A percentile compares a stretch with the other conserved stretches of the same genome.
Evolutionary conservation across 2,888 invertebrate species (phyloP).

Genomic region (Clitarchus hookeri): DNA sequence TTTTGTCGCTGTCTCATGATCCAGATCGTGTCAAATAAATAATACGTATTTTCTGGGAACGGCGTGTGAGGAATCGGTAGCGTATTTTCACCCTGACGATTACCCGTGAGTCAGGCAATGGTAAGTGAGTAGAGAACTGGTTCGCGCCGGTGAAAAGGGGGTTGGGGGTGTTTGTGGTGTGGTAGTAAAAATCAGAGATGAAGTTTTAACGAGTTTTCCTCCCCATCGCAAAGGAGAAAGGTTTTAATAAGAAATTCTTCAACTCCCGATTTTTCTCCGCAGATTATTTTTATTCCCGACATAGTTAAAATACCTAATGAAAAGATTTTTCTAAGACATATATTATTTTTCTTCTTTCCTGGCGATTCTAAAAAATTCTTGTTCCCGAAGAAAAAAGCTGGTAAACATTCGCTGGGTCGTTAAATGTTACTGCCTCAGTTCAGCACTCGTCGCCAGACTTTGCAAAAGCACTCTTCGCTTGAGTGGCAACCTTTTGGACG

Average conservation of each 20-base stretch:
- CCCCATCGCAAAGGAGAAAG: background rate
- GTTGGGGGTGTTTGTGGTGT: background rate
- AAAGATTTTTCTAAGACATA: background rate
- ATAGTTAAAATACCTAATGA: too few species aligned
- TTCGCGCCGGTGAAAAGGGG: background rate
- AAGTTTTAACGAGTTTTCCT: slow-evolving; percentile 14
- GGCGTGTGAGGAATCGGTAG: background rate
- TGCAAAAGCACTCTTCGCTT: too few species aligned
- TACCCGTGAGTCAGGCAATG: background rate
- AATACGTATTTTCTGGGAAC: too few species aligned
- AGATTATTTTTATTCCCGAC: background rate
- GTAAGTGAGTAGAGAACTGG: background rate
- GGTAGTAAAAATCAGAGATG: background rate
- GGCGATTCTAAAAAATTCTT: background rate
- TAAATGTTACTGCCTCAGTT: too few species aligned
- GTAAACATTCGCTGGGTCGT: too few species aligned
- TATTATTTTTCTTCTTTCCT: background rate
- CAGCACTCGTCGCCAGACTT: too few species aligned
- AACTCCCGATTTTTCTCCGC: background rate
- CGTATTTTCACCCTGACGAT: background rate
- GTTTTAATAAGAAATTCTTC: background rate
- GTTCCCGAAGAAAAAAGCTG: background rate
- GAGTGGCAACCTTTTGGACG: too few species aligned
- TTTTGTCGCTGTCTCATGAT: too few species aligned
- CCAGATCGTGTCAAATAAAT: too few species aligned